phyloP scores from a whole-genome alignment of 1,140 invertebrate species.

The Brachionus koreanus region DNA sequence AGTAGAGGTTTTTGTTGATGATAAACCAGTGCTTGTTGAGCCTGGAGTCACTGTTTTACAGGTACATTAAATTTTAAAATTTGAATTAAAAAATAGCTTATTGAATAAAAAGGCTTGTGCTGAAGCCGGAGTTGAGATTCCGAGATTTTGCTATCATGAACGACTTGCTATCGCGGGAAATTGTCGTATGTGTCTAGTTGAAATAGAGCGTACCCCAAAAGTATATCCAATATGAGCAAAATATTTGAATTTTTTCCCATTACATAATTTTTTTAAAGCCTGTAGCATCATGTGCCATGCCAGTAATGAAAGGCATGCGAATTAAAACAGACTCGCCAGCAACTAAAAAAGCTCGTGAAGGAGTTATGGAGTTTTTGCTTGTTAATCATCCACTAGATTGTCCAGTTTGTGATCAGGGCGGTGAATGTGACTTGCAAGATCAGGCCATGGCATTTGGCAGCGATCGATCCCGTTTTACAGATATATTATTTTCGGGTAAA shows the following conservation, averaged over 20 bases:
- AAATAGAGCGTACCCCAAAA: slow-evolving; percentile 90
- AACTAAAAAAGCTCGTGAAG: slow-evolving; percentile 80
- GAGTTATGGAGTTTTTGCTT: slow-evolving; percentile 97
- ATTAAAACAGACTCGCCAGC: slow-evolving; percentile 96
- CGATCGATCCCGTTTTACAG: slow-evolving; percentile 86
- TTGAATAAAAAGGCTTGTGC: slow-evolving; percentile 75
- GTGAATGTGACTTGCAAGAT: slow-evolving; percentile 93
- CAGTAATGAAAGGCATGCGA: slow-evolving; percentile 95
- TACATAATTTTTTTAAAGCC: slow-evolving; percentile 63
- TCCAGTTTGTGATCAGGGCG: slow-evolving; percentile 97
- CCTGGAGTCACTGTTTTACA: slow-evolving; percentile 96
- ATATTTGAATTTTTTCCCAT: slow-evolving; percentile 56
- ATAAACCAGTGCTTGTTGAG: slow-evolving; percentile 84
- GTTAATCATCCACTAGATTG: slow-evolving; percentile 98
- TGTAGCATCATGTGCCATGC: slow-evolving; percentile 99
- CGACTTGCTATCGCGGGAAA: slow-evolving; percentile 95
- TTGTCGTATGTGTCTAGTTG: slow-evolving; percentile 94
- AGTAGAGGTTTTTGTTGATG: slow-evolving; percentile 96
- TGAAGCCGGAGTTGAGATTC: slow-evolving; percentile 90
- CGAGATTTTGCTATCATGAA: slow-evolving; percentile 98
- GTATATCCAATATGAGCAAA: slow-evolving; percentile 55
- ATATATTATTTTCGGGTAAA: slow-evolving; percentile 88
- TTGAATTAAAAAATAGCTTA: slow-evolving; percentile 42
- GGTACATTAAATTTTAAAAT: slow-evolving; percentile 61
- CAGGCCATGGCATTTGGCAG: slow-evolving; percentile 99